These are phyloP conservation scores for Drosophila borborema DNA, from an alignment of 2,888 invertebrate genomes.

Conservation along the genomic window DNA sequence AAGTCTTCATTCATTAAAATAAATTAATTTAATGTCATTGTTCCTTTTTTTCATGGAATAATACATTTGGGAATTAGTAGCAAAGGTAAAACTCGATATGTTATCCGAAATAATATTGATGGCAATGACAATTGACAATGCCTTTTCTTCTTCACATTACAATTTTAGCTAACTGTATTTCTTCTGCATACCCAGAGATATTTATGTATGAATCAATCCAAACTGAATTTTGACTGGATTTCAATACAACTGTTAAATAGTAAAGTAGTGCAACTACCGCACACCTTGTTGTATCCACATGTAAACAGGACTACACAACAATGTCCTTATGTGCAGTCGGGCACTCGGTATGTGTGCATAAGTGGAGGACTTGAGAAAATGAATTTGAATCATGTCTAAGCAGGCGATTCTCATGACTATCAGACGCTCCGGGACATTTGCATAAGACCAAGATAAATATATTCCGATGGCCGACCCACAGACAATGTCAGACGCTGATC, in stretches of 20 bases:
- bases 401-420: conserved; percentile 61
- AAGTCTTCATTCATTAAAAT: conserved; percentile 4
- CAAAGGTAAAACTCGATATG: neutral
- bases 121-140: neutral
- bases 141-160: neutral
- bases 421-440: conserved; percentile 56
- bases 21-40: neutral
- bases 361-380: conserved; percentile 30
- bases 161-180: neutral
- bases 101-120: neutral
- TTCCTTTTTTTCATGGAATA: conserved; percentile 12
- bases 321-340: neutral
- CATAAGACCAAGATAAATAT: conserved; percentile 69
- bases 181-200: neutral
- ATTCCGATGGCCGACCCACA: conserved; percentile 48
- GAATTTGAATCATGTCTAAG: conserved; percentile 59
- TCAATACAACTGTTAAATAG: conserved; percentile 10
- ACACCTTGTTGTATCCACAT: neutral
- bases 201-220: neutral
- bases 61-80: neutral
- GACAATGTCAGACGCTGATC: conserved; percentile 58
- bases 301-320: neutral
- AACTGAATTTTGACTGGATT: conserved; percentile 2
- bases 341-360: conserved; percentile 19
- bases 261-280: conserved; percentile 3